A percentile compares a stretch with the other conserved stretches of the same genome.
Evolutionary conservation across 53 echinoderm and acorn worm species (phyloP).

Genomic region (Actinopyga echinites): DNA sequence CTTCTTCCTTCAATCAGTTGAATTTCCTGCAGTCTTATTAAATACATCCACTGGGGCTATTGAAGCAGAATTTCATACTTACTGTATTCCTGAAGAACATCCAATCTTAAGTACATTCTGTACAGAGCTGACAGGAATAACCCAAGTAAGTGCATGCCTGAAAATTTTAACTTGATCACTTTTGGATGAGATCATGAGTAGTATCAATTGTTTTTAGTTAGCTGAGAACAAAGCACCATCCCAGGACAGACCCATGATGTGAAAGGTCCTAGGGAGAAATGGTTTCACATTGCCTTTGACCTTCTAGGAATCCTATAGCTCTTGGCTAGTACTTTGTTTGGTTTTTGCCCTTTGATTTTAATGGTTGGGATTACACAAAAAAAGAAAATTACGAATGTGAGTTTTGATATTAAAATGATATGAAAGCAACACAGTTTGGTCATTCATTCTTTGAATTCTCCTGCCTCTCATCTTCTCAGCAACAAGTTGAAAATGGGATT

Average conservation of each 20-base stretch:
- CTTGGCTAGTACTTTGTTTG: no score
- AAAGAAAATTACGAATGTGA: no score
- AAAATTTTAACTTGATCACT: background rate
- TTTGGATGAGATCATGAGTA: background rate
- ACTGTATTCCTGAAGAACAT: slow-evolving; percentile 87
- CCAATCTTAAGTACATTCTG: slow-evolving; percentile 87
- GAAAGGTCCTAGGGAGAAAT: no score
- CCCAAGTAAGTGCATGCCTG: slow-evolving; percentile 64
- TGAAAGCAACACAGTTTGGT: no score
- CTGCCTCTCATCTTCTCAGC: slow-evolving; percentile 49
- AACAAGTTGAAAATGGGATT: slow-evolving; percentile 78
- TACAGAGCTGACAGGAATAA: slow-evolving; percentile 87
- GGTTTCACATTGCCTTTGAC: no score
- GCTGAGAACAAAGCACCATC: no score
- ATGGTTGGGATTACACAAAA: no score
- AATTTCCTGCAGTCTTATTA: slow-evolving; percentile 92
- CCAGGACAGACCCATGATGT: no score
- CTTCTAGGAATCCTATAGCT: no score
- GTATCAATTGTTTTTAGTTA: no score
- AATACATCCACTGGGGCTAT: slow-evolving; percentile 78
- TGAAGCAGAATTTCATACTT: slow-evolving; percentile 86
- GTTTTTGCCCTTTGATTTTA: no score
- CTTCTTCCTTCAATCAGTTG: slow-evolving; percentile 55
- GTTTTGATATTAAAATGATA: no score
- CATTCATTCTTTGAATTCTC: background rate